These are phyloP conservation scores for Nyctereutes procyonoides DNA, from an alignment of 2,113 vertebrate genomes.

Conservation along the genomic window DNA sequence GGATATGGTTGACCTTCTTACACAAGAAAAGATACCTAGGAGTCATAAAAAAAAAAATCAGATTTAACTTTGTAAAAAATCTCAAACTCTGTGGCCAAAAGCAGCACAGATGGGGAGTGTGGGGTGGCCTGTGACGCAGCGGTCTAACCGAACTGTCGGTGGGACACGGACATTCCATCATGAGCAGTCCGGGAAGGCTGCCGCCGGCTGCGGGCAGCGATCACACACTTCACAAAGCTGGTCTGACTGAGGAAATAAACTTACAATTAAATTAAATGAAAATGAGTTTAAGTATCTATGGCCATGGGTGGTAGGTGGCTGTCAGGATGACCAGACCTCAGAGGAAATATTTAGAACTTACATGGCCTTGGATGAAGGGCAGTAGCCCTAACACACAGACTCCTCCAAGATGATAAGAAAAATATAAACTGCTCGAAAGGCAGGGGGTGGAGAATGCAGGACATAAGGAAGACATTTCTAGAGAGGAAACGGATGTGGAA, in stretches of 20 bases:
- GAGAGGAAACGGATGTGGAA: not conserved
- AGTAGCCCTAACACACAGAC: too few species aligned
- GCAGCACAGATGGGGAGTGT: not conserved
- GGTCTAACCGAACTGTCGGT: not conserved
- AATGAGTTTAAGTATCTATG: not conserved
- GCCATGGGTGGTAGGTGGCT: not conserved
- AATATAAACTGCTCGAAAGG: not conserved
- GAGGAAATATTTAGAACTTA: not conserved
- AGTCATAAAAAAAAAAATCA: not conserved
- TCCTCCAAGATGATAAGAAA: not conserved
- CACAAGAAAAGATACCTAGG: not conserved
- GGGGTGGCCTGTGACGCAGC: too few species aligned
- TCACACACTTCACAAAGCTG: too few species aligned
- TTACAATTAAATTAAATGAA: not conserved
- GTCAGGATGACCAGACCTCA: not conserved
- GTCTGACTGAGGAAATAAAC: not conserved
- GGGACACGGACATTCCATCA: not conserved
- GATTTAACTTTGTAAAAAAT: not conserved
- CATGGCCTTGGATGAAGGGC: not conserved
- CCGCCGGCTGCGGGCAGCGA: not conserved
- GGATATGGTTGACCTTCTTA: not conserved
- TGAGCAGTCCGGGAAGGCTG: not conserved
- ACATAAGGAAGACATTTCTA: not conserved
- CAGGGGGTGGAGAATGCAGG: not conserved
- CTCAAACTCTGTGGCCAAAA: not conserved